Evolutionary conservation across 1,140 invertebrate genomes (phyloP).

Genomic region (Brachionus angularis): DNA sequence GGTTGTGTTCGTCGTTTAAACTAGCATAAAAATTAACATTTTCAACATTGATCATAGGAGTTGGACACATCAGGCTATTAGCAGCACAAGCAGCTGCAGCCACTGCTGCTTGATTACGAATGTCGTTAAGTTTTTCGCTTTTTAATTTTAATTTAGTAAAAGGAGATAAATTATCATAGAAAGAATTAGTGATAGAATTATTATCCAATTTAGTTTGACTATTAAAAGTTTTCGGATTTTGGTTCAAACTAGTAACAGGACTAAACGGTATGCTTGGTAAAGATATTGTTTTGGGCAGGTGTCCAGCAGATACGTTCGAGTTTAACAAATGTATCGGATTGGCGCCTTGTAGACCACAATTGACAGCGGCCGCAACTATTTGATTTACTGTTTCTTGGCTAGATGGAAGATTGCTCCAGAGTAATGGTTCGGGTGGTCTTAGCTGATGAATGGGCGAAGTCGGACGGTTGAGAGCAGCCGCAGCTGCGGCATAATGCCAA

Average conservation of each 20-base stretch:
- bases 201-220: too few species aligned
- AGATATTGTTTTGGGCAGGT: not conserved
- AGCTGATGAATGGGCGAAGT: not conserved
- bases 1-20: constrained; percentile 6
- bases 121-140: constrained; percentile 29
- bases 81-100: constrained; percentile 6
- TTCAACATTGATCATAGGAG: constrained; percentile 37
- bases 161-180: not conserved
- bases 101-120: not conserved
- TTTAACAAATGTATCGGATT: constrained; percentile 17
- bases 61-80: not conserved
- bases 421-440: not conserved
- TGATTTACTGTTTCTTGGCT: constrained; percentile 14
- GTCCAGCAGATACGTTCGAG: too few species aligned
- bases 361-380: not conserved
- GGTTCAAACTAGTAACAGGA: too few species aligned
- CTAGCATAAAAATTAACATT: constrained; percentile 32
- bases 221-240: too few species aligned
- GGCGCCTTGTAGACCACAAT: not conserved
- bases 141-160: constrained; percentile 16
- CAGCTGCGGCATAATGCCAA: not conserved
- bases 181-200: too few species aligned
- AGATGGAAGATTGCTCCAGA: constrained; percentile 9
- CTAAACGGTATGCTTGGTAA: not conserved
- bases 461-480: not conserved